These are phyloP conservation scores for Kryptolebias ocellatus DNA, from an alignment of 2,797 vertebrate species.

Conservation along the genomic window DNA sequence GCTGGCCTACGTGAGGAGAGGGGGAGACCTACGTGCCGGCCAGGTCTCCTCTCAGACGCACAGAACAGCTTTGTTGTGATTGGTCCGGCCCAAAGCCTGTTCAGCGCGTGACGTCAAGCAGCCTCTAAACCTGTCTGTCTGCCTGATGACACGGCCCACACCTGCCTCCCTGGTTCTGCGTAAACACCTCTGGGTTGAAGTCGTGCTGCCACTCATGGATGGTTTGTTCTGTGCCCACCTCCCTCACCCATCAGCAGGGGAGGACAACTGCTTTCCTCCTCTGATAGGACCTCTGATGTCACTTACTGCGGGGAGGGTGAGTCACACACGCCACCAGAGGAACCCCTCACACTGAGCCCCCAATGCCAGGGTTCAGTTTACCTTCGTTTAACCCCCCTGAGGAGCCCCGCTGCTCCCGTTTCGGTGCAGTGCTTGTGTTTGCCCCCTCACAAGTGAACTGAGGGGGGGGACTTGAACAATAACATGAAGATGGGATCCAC, in stretches of 20 bases:
- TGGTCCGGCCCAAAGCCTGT: conserved; percentile 21
- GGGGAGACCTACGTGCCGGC: conserved; percentile 23
- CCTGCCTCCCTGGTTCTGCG: conserved; percentile 30
- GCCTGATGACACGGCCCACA: conserved; percentile 19
- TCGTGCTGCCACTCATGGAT: conserved; percentile 21
- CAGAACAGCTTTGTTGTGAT: conserved; percentile 9
- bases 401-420: conserved; percentile 23
- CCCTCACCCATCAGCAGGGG: conserved; percentile 37
- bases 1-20: conserved; percentile 22
- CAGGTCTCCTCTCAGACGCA: conserved; percentile 32
- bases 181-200: conserved; percentile 38
- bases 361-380: conserved; percentile 39
- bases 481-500: conserved; percentile 43
- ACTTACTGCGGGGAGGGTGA: conserved; percentile 62
- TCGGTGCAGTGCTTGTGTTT: conserved; percentile 23
- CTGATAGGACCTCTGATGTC: conserved; percentile 62
- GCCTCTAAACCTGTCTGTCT: conserved; percentile 32
- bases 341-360: conserved; percentile 26
- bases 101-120: conserved; percentile 29
- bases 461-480: conserved; percentile 9
- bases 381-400: conserved; percentile 21
- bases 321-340: conserved; percentile 57
- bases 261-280: conserved; percentile 53
- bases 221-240: conserved; percentile 25
- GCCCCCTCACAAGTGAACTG: conserved; percentile 7